Evolutionary conservation across 2,888 invertebrate species (phyloP), one percentile per base, ranked within the genome.

Genomic region (Flexamia atlantica): DNA sequence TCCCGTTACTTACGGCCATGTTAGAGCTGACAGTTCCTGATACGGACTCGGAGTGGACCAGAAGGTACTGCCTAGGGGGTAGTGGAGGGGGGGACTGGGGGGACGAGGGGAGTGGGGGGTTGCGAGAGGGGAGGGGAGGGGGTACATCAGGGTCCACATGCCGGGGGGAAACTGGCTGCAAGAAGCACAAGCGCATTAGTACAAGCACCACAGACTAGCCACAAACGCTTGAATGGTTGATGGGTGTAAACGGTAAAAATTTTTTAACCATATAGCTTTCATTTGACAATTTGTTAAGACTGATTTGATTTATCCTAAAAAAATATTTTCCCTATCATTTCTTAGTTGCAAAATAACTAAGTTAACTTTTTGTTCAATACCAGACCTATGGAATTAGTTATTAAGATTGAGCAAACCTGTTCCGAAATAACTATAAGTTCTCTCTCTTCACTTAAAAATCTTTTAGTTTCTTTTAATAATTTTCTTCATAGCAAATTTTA

Each of bases 51-150:
- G 85, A 83, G 53, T 86, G 86, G 68, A 53, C 74, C 50, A 87
- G 86, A 46, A 87, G 86, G 85, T 85, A 85, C 86, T 87, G 88
- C 85, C 88, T 86, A 53, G 89, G 88, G 68, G 89, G 88, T 53
- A 89, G 89, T 80, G 86, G 86, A 81, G 87, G 86, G 68, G 87
- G 85, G 68, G 85, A 83, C 60, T 84, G 53, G 68, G 83, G 83
- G 81, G 70, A 40, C 82, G 85, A 85, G 84, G 83, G 89, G 84
- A 89, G 86, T 89, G 90, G 86, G 89, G 90, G 86, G 84, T 90
- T 90, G 86, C 88, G 86, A 42, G 89, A 88, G 68, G 89, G 88
- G 86, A 90, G 88, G 85, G 91, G 91, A 86, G 91, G 90, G 87
- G 92, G 91, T 84, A 89, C 87, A 87, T 89, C 90, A 10, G 40